Evolutionary conservation across 1,140 invertebrate genomes (phyloP).

Genomic region (Halyomorpha halys): DNA sequence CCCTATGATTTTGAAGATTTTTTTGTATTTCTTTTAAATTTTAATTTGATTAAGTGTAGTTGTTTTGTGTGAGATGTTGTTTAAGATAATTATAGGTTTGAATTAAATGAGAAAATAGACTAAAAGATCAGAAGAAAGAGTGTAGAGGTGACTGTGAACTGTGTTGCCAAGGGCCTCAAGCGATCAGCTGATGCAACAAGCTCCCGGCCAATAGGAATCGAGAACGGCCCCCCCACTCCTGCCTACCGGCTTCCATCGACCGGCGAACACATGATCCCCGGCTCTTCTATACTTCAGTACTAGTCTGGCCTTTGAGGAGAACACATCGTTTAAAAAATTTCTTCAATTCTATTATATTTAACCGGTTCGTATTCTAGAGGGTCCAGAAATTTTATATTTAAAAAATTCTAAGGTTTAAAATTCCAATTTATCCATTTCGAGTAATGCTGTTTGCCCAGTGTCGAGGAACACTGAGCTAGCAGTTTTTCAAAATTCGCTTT

Average conservation of each 20-base stretch:
- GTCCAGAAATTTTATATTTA: background rate
- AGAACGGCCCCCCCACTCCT: conserved; percentile 18
- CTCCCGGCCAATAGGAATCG: conserved; percentile 22
- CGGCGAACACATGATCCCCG: conserved; percentile 19
- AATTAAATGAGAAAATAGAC: no score
- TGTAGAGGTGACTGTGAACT: no score
- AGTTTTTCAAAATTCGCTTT: background rate
- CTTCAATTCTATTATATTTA: background rate
- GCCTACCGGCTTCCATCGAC: conserved; percentile 15
- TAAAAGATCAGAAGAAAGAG: no score
- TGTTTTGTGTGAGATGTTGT: no score
- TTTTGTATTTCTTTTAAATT: no score
- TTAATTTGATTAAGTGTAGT: no score
- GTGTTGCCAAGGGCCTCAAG: conserved; percentile 36
- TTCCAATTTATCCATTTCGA: no score
- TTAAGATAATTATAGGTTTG: no score
- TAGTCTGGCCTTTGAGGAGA: conserved; percentile 17
- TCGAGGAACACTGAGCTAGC: background rate
- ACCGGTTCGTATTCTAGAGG: background rate
- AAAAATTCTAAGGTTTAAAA: background rate
- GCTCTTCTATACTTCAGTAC: conserved; percentile 11
- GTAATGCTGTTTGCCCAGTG: background rate
- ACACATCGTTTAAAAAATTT: background rate
- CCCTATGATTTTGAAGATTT: no score
- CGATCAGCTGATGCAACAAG: conserved; percentile 32